phyloP scores from a whole-genome alignment of 1,140 invertebrate genomes.

The Thaumatotibia leucotreta region DNA sequence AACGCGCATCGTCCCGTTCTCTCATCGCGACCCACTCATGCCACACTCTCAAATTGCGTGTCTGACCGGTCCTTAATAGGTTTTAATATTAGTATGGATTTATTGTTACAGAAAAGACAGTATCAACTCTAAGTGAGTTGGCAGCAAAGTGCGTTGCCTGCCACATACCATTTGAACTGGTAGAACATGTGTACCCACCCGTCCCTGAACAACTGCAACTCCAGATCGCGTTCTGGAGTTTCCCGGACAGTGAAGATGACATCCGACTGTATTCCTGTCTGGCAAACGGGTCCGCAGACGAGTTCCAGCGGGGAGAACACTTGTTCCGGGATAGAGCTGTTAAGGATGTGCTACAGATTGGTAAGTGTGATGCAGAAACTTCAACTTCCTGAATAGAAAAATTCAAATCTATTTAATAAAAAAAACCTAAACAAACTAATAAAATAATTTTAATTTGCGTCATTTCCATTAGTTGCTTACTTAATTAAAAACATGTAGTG shows the following conservation, averaged over 20 bases:
- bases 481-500: no score
- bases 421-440: no score
- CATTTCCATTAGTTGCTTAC: no score
- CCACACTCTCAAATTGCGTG: no score
- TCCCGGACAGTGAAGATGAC: constrained; percentile 99
- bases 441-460: no score
- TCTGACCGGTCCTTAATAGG: no score
- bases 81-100: no score
- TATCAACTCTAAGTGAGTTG: constrained; percentile 88
- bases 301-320: constrained; percentile 95
- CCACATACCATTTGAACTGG: constrained; percentile 97
- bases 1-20: no score
- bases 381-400: no score
- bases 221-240: constrained; percentile 98
- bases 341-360: constrained; percentile 97
- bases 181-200: constrained; percentile 96
- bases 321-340: constrained; percentile 92
- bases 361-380: no score
- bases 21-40: no score
- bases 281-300: constrained; percentile 97
- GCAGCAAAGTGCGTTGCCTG: constrained; percentile 95
- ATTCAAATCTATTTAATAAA: no score
- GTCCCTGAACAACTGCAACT: constrained; percentile 98
- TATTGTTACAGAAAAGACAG: constrained; percentile 53
- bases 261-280: constrained; percentile 98